A percentile compares a stretch with the other conserved stretches of the same genome.
These are phyloP conservation scores for Achatina immaculata DNA, from an alignment of 1,140 invertebrate genomes.

Conservation along the genomic window DNA sequence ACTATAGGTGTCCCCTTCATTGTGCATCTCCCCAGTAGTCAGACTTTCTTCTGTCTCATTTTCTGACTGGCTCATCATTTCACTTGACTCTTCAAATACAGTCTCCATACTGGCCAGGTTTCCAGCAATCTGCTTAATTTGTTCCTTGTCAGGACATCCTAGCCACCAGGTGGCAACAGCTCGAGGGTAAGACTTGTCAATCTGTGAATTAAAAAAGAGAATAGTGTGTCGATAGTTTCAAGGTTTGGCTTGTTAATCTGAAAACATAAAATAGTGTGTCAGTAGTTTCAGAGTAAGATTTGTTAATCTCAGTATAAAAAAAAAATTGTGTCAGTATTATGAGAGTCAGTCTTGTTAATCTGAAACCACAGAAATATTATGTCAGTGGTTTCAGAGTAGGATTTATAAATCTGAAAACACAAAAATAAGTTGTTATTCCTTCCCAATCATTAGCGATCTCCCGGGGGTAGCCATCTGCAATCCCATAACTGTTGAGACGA, in stretches of 20 bases:
- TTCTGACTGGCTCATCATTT: neutral
- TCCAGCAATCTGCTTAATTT: constrained; percentile 32
- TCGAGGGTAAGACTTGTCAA: constrained; percentile 90
- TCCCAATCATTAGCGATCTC: constrained; percentile 89
- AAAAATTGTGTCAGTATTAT: too few species aligned
- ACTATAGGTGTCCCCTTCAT: neutral
- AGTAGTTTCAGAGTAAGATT: too few species aligned
- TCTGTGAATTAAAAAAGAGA: constrained; percentile 71
- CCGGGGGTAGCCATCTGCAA: constrained; percentile 92
- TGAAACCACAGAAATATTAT: too few species aligned
- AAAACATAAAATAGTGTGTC: too few species aligned
- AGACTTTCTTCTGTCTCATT: neutral
- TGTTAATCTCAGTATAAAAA: too few species aligned
- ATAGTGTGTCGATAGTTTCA: too few species aligned
- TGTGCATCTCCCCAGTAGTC: neutral
- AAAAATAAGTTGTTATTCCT: constrained; percentile 90
- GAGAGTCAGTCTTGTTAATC: too few species aligned
- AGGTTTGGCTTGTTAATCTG: too few species aligned
- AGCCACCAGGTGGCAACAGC: constrained; percentile 92
- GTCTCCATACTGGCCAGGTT: neutral
- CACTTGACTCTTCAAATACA: neutral
- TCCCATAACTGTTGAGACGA: constrained; percentile 84
- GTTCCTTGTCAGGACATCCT: constrained; percentile 77
- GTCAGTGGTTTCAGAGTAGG: too few species aligned
- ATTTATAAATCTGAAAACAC: too few species aligned